Percentiles rank a stretch among this genome's conserved stretches.
phyloP scores from a whole-genome alignment of 2,113 vertebrate species.

The Cnemophilus loriae region DNA sequence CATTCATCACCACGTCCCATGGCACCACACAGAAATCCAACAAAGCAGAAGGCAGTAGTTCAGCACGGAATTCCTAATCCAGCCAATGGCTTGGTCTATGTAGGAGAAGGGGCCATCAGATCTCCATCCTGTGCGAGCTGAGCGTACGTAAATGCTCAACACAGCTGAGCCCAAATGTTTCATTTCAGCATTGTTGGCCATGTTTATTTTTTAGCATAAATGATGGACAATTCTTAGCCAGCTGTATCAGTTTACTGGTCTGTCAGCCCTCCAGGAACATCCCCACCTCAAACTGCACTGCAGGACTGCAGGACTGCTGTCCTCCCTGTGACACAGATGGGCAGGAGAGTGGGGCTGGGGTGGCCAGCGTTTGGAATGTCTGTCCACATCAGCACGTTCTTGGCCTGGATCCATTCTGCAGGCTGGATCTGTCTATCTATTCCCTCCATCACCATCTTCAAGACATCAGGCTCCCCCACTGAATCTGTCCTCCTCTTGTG shows the following conservation, averaged over 20 bases:
- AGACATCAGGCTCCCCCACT: not conserved
- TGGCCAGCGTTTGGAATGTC: fast-evolving
- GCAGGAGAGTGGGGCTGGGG: not conserved
- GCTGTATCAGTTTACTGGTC: not conserved
- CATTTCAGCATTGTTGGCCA: not conserved
- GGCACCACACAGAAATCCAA: not conserved
- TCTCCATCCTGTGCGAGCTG: not conserved
- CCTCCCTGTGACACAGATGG: not conserved
- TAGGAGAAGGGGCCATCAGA: not conserved
- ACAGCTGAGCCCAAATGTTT: not conserved
- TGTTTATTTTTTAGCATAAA: not conserved
- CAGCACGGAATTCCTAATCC: not conserved
- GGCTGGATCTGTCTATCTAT: not conserved
- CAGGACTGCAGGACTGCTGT: not conserved
- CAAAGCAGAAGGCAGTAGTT: not conserved
- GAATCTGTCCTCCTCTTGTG: not conserved
- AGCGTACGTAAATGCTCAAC: not conserved
- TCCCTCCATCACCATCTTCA: not conserved
- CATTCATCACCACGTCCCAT: not conserved
- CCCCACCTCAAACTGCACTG: not conserved
- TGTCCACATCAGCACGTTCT: not conserved
- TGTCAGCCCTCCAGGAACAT: not conserved
- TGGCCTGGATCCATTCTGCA: not conserved
- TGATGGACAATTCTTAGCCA: not conserved
- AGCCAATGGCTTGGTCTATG: not conserved